phyloP scores from a whole-genome alignment of 2,113 vertebrate species.

The Gobio gobio region DNA sequence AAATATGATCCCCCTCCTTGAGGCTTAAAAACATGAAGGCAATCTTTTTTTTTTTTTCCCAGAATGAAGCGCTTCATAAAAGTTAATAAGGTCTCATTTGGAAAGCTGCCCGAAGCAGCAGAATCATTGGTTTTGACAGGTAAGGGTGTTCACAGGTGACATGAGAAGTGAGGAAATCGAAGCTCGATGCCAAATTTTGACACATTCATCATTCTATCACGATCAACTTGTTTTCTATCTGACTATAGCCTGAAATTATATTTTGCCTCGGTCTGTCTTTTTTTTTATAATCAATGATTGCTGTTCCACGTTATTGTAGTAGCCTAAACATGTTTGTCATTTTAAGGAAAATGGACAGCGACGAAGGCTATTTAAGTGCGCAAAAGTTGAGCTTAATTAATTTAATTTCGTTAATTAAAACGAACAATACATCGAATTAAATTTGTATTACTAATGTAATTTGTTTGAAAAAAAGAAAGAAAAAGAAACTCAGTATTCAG shows the following conservation, averaged over 20 bases:
- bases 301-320: not conserved
- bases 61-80: slow-evolving; percentile 7
- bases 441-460: not conserved
- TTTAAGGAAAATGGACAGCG: not conserved
- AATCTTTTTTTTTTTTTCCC: not conserved
- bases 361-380: not conserved
- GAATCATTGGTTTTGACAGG: slow-evolving; percentile 30
- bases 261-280: not conserved
- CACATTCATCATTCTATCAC: not conserved
- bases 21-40: not conserved
- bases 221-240: not conserved
- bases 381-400: not conserved
- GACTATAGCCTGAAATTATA: not conserved
- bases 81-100: slow-evolving; percentile 11
- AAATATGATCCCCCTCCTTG: not conserved
- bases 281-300: not conserved
- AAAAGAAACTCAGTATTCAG: not conserved
- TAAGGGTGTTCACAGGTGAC: slow-evolving; percentile 19
- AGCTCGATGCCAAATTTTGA: not conserved
- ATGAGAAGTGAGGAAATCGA: not conserved
- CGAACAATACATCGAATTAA: not conserved
- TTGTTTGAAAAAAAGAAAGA: not conserved
- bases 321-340: not conserved
- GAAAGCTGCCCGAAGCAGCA: slow-evolving; percentile 36
- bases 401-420: not conserved